Base-by-base conservation (phyloP, 2,888 invertebrate genomes). In the Rhaphigaster nebulosa region DNA sequence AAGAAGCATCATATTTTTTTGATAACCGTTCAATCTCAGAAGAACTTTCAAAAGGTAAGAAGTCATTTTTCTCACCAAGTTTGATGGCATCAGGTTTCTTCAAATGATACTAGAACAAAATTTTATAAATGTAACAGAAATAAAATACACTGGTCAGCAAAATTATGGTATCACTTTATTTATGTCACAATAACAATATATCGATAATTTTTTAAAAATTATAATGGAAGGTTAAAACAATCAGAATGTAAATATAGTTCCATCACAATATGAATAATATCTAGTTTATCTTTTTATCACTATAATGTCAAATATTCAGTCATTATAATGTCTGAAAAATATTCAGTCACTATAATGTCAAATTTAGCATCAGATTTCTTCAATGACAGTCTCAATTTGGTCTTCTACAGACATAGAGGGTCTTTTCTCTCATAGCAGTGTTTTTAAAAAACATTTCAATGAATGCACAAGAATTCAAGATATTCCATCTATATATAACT, bases 31-130 rank as follows among this genome's bases (percentile, higher is more conserved):
- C 97, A 92, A 99, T 94, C 8, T 97, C 96, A 0, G 97, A 96
- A 0, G 96, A 95, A 94, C 99, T 97, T 94, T 99, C 99, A 94
- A 99, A 99, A 0, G 99, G 98, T 34, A 97, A 95, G 91, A 98
- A 96, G 92, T 98, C 97, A 94, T 99, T 98, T 93, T 97, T 98
- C 91, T 97, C 95, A 41, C 95, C 95, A 70, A 98, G 94, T 92
- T 96, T 96, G 15, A 96, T 95, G 0, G 96, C 96, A 93, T 98
- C 95, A 15, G 98, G 98, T 93, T 98, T 98, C 93, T 98, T 98
- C 52, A 99, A 94, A 93, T 96, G 95, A 93, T 97, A 97, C 94
- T 96, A 93, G 90, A 94, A 93, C 87, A 87, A 76, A 54, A 65
- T n/a, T 60, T 26, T 65, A 90, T 91, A 70, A 87, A 52, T 84